These are phyloP conservation scores for Strix occidentalis DNA, from an alignment of 2,797 vertebrate species.

Conservation along the genomic window DNA sequence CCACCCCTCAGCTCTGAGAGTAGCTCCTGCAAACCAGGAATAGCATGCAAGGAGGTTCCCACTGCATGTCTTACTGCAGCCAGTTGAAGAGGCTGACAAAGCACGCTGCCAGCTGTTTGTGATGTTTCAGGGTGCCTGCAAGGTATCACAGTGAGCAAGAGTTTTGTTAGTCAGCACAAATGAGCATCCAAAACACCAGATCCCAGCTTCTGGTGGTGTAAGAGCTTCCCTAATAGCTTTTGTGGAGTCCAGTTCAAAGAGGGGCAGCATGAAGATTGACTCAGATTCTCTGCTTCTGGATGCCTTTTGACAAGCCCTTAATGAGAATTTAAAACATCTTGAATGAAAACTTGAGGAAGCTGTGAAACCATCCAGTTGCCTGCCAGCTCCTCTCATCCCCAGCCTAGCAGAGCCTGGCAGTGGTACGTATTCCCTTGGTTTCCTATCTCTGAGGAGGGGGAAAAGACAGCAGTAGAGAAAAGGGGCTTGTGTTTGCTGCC, in stretches of 20 bases:
- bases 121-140: background rate
- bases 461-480: background rate
- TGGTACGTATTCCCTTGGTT: background rate
- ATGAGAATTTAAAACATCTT: background rate
- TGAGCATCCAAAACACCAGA: background rate
- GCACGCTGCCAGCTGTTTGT: fast-evolving
- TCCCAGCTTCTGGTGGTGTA: background rate
- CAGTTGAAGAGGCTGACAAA: background rate
- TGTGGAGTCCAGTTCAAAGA: background rate
- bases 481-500: background rate
- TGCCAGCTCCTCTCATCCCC: background rate
- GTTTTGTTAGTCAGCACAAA: background rate
- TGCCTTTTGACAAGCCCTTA: background rate
- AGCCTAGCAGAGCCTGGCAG: background rate
- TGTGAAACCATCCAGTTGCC: background rate
- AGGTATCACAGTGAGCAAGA: background rate
- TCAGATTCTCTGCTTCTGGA: background rate
- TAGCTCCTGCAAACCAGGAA: background rate
- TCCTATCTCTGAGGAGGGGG: background rate
- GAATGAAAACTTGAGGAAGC: background rate
- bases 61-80: background rate
- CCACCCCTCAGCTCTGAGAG: fast-evolving
- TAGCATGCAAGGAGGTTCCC: fast-evolving
- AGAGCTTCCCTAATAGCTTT: background rate
- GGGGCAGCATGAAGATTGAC: background rate